A percentile compares a stretch with the other conserved stretches of the same genome.
Evolutionary conservation across 2,113 vertebrate genomes (phyloP).

Genomic region (Erpornis zantholeuca): DNA sequence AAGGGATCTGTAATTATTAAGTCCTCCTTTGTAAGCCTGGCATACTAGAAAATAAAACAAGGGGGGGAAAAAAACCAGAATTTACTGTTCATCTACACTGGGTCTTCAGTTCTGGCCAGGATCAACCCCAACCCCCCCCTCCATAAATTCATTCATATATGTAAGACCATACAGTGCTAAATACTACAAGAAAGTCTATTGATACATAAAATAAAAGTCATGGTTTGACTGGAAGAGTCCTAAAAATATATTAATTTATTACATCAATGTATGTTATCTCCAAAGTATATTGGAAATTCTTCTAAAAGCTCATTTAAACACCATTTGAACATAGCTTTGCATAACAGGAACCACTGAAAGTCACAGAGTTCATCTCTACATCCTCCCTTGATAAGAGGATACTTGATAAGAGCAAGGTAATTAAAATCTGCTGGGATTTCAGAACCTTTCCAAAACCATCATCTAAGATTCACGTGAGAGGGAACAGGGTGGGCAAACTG

Average conservation of each 20-base stretch:
- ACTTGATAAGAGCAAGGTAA: neutral
- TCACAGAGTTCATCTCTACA: neutral
- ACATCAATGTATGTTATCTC: neutral
- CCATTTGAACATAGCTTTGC: neutral
- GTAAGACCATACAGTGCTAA: neutral
- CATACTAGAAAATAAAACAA: neutral
- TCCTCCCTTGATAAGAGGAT: neutral
- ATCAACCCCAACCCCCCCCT: neutral
- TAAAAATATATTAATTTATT: neutral
- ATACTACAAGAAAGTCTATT: neutral
- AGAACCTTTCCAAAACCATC: neutral
- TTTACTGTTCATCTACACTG: neutral
- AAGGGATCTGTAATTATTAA: neutral
- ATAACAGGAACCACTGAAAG: neutral
- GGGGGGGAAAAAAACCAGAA: accelerated
- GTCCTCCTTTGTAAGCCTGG: neutral
- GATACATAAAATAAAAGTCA: neutral
- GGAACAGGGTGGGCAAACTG: neutral
- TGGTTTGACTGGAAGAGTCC: neutral
- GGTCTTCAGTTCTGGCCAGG: neutral
- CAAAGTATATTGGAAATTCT: neutral
- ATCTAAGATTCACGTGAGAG: accelerated
- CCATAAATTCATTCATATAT: neutral
- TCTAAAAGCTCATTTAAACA: neutral
- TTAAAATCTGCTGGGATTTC: neutral